These are phyloP conservation scores for Caenorhabditis sp. DNA, from an alignment of 2,888 invertebrate genomes.

Conservation along the genomic window DNA sequence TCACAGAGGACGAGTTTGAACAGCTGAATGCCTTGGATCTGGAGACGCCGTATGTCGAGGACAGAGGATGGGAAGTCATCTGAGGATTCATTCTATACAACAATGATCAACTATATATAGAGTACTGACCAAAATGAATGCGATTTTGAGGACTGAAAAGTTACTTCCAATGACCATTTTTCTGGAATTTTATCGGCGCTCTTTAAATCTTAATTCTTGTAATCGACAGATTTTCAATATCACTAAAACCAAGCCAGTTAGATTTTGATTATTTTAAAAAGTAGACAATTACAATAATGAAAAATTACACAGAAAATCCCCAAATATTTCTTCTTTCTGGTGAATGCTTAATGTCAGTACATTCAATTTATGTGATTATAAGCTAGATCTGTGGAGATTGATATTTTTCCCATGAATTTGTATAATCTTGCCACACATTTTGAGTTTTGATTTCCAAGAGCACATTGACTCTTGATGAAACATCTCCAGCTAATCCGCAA, in stretches of 20 bases:
- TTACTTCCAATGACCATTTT: too few relatives aligned
- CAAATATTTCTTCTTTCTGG: not conserved
- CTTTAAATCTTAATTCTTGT: too few relatives aligned
- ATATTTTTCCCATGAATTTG: not conserved
- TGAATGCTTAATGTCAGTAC: not conserved
- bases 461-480: slow-evolving; percentile 3
- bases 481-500: slow-evolving; percentile 17
- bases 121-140: too few relatives aligned
- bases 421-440: not conserved
- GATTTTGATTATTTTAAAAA: too few relatives aligned
- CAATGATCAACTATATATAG: too few relatives aligned
- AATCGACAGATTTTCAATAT: too few relatives aligned
- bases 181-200: too few relatives aligned
- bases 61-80: slow-evolving; percentile 71
- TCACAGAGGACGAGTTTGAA: slow-evolving; percentile 68
- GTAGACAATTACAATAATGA: too few relatives aligned
- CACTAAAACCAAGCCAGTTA: too few relatives aligned
- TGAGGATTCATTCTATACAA: too few relatives aligned
- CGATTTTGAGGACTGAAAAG: too few relatives aligned
- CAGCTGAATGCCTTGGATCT: slow-evolving; percentile 66
- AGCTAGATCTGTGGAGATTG: not conserved
- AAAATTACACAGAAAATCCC: too few relatives aligned
- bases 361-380: slow-evolving; percentile 12
- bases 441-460: not conserved
- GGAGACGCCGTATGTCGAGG: slow-evolving; percentile 73